Percentiles rank a stretch among this genome's conserved stretches.
These are phyloP conservation scores for Acromyrmex heyeri DNA, from an alignment of 1,140 invertebrate species.

Conservation along the genomic window DNA sequence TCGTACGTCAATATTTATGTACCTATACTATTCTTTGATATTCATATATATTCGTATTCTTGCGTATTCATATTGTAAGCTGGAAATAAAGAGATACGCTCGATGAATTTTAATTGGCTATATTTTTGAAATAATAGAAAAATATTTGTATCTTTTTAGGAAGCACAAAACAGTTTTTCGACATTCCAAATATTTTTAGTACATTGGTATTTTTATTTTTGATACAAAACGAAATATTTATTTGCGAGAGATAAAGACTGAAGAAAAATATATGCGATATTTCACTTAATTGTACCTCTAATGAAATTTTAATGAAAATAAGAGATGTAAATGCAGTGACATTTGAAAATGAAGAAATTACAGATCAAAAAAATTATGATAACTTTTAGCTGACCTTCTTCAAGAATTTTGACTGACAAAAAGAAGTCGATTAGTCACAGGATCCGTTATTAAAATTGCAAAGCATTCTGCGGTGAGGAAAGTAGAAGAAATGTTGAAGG, in stretches of 20 bases:
- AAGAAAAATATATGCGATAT: not conserved
- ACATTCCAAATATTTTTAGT: not conserved
- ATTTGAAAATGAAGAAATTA: constrained; percentile 11
- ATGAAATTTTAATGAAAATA: constrained; percentile 37
- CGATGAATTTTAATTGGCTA: not conserved
- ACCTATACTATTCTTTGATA: not conserved
- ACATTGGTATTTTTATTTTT: not conserved
- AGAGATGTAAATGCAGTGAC: not conserved
- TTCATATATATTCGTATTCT: not conserved
- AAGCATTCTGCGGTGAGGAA: not conserved
- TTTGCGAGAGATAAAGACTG: constrained; percentile 15
- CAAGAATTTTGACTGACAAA: constrained; percentile 8
- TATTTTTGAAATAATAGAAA: constrained; percentile 3
- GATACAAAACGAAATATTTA: not conserved
- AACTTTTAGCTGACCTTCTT: not conserved
- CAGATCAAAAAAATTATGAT: not conserved
- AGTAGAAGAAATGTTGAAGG: not conserved
- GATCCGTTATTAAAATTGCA: constrained; percentile 1
- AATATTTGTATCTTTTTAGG: not conserved
- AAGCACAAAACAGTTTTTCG: not conserved
- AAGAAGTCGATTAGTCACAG: not conserved
- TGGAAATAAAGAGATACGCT: not conserved
- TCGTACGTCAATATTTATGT: not conserved
- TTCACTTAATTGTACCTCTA: not conserved
- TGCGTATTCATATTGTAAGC: not conserved